Evolutionary conservation across 92 coral and sea anemone species (phyloP).

Genomic region (Zoanthus sansibaricus): DNA sequence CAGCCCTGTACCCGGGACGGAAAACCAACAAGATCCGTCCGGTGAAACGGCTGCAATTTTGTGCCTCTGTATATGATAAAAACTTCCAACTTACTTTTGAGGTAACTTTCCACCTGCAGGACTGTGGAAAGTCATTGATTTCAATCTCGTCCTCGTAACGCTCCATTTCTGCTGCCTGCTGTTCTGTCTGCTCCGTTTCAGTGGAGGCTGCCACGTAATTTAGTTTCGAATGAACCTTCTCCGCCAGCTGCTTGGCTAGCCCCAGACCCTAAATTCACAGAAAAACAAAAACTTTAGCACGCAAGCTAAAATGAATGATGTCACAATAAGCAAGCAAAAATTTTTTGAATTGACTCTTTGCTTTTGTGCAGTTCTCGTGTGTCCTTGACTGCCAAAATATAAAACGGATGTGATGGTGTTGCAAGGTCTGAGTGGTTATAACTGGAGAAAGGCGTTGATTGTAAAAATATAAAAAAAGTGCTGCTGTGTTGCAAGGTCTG

Average conservation of each 20-base stretch:
- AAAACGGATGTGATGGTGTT: not conserved
- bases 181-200: conserved; percentile 85
- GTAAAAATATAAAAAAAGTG: too few relatives aligned
- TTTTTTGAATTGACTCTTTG: not conserved
- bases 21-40: conserved; percentile 17
- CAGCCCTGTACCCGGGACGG: conserved; percentile 39
- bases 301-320: not conserved
- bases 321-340: not conserved
- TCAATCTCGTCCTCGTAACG: conserved; percentile 98
- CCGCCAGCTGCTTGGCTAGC: conserved; percentile 96
- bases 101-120: conserved; percentile 98
- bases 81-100: conserved; percentile 74
- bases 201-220: conserved; percentile 94
- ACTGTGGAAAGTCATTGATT: conserved; percentile 96
- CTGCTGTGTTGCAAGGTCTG: too few relatives aligned
- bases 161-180: conserved; percentile 77
- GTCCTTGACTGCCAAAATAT: not conserved
- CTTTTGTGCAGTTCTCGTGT: not conserved
- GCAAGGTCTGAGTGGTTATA: not conserved
- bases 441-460: not conserved
- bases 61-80: not conserved
- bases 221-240: conserved; percentile 93
- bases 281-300: not conserved
- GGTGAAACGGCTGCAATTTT: conserved; percentile 30
- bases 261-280: conserved; percentile 82